A percentile compares a stretch with the other conserved stretches of the same genome.
phyloP scores from a whole-genome alignment of 2,888 invertebrate genomes.

The Mactromeris polynyma region DNA sequence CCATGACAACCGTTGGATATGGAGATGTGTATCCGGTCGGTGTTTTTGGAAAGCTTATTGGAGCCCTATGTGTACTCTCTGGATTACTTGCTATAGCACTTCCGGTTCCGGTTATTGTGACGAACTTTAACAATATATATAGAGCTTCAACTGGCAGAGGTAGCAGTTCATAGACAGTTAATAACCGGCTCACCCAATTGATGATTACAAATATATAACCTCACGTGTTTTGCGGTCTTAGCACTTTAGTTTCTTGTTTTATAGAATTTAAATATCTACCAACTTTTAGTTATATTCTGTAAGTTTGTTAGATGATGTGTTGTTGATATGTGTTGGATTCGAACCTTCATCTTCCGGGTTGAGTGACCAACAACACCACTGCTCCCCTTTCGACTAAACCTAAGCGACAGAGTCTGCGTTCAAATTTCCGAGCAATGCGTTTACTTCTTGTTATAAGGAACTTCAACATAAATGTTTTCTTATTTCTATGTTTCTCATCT shows the following conservation, averaged over 20 bases:
- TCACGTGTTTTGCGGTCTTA: neutral
- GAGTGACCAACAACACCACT: too few relatives aligned
- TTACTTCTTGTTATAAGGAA: too few relatives aligned
- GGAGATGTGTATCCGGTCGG: slow-evolving; percentile 87
- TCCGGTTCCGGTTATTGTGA: slow-evolving; percentile 88
- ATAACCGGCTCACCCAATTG: neutral
- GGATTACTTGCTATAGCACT: slow-evolving; percentile 88
- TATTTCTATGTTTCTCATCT: too few relatives aligned
- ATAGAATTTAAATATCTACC: neutral
- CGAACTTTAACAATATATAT: slow-evolving; percentile 88
- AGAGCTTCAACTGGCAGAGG: slow-evolving; percentile 85
- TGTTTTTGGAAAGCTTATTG: slow-evolving; percentile 87
- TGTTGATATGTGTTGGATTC: too few relatives aligned
- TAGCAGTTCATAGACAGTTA: neutral
- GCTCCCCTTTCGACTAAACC: too few relatives aligned
- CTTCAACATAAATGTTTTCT: too few relatives aligned
- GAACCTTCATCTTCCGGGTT: too few relatives aligned
- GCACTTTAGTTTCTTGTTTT: neutral
- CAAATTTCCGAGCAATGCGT: too few relatives aligned
- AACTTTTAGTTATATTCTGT: too few relatives aligned
- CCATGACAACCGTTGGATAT: slow-evolving; percentile 86
- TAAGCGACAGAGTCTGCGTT: too few relatives aligned
- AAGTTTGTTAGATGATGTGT: too few relatives aligned
- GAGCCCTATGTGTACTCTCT: slow-evolving; percentile 87
- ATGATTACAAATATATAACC: neutral